Evolutionary conservation across 2,888 invertebrate species (phyloP), one percentile per base, ranked within the genome.

Genomic region (Griposia aprilina): DNA sequence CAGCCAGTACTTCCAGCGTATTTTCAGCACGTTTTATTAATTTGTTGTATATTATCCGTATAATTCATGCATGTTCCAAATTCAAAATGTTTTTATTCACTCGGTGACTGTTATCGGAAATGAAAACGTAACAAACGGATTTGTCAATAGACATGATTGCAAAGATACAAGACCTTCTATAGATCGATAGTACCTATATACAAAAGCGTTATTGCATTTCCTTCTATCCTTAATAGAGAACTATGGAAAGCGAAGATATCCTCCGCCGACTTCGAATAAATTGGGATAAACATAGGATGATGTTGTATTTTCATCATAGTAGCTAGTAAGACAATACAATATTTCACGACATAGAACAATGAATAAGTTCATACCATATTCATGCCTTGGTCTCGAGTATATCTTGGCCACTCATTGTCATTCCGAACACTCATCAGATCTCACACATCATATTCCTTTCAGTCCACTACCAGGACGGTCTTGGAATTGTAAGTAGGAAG

Each of bases 391-490:
- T 65, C 41, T 78, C 50, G 17, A 59, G 11, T 20, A 30, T 10
- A 52, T 52, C 17, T 55, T 8, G 17, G 10, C 20, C 1, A 57
- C 41, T 59, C 71, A 52, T 71, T 78, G 41, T 52, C 30, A 65
- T 78, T 71, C 57, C 0, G n/a, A 41, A 41, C 65, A 48, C 26
- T 78, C 68, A 77, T 78, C 69, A 78, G 55, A 23, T 20, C 50
- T 65, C 45, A n/a, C 59, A 52, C 57, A 71, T 78, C 65, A 66
- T 71, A 52, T 65, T 65, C 26, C 11, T 65, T n/a, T 52, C n/a
- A 50, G 41, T 59, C 41, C 57, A 57, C 26, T 70, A 30, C 48
- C 48, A 20, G 41, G 0, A 30, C n/a, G 1, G 50, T 30, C 50
- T 1, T 45, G 15, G 57, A 71, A 78, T 78, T 15, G 13, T 65